Base-by-base conservation (phyloP, 2,888 invertebrate species). In the Galeopsomyia nigrocyanea region DNA sequence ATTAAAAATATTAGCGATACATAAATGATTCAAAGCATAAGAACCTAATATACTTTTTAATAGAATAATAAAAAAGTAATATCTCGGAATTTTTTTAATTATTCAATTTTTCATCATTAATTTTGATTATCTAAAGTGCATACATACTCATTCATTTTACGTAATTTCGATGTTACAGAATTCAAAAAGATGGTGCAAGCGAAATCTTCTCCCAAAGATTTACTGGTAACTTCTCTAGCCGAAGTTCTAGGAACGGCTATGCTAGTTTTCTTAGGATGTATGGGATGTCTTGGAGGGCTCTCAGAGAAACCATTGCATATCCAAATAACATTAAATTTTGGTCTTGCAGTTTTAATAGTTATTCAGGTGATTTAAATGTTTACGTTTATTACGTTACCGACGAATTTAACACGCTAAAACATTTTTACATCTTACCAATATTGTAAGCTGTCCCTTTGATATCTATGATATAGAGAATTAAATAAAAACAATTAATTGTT, bases 211-310 rank as follows among this genome's bases (percentile, higher is more conserved):
- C 19, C 16, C 6, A 67, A 71, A 10, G 50, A 73, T 14, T 22
- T 64, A 0, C 10, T 66, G 2, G 31, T 81, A 75, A 57, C 77
- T 76, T 82, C 87, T 78, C 74, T 87, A 79, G 83, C 87, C 69
- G 82, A 87, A 71, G 61, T 83, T 31, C 60, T 86, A 21, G 87
- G 87, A 14, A 87, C 87, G 0, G 82, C 82, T 2, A 79, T 83
- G 0, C 77, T 87, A 50, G 74, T 87, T 7, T 81, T 86, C 31
- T 56, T 87, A 39, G 87, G 87, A 57, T 87, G 87, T 71, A 84
- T 84, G 81, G 83, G 86, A 31, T 79, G 84, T 63, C 60, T 85
- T 14, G 80, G 83, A 6, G 75, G 79, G 9, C 75, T 81, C 0
- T 78, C 82, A 3, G 72, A 77, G 3, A 46, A 76, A 0, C 78